Conservation (phyloP, 2,113 vertebrate species). For the Microtus ochrogaster region DNA sequence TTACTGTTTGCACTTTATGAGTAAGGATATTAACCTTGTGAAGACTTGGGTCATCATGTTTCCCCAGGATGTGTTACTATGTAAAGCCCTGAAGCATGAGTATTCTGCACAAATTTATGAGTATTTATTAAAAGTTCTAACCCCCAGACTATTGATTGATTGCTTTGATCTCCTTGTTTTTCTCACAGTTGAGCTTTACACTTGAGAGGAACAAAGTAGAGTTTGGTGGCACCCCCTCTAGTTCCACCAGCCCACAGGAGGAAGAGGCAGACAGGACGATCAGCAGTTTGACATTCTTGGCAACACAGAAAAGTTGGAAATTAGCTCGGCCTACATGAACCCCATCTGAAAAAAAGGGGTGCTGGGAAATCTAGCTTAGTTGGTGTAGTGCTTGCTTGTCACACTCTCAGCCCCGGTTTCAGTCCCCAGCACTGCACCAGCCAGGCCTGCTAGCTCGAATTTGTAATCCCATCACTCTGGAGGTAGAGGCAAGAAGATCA, state of each 20-base stretch:
- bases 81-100: constrained; percentile 18
- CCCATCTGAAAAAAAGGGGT: not conserved
- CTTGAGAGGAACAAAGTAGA: constrained; percentile 47
- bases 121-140: constrained; percentile 65
- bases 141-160: constrained; percentile 41
- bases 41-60: constrained; percentile 63
- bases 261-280: not conserved
- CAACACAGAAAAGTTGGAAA: not conserved
- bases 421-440: not conserved
- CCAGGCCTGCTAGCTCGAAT: not conserved
- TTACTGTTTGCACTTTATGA: constrained; percentile 52
- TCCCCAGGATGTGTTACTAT: constrained; percentile 42
- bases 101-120: constrained; percentile 67
- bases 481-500: not conserved
- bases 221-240: not conserved
- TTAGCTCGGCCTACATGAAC: not conserved
- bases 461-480: not conserved
- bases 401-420: not conserved
- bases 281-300: not conserved
- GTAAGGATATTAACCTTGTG: constrained; percentile 55
- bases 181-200: constrained; percentile 41
- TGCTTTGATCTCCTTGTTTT: constrained; percentile 61
- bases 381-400: not conserved
- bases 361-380: not conserved
- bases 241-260: not conserved